Evolutionary conservation across 2,797 vertebrate genomes (phyloP), one percentile per base, ranked within the genome.

Genomic region (Tiaroga cobitis): DNA sequence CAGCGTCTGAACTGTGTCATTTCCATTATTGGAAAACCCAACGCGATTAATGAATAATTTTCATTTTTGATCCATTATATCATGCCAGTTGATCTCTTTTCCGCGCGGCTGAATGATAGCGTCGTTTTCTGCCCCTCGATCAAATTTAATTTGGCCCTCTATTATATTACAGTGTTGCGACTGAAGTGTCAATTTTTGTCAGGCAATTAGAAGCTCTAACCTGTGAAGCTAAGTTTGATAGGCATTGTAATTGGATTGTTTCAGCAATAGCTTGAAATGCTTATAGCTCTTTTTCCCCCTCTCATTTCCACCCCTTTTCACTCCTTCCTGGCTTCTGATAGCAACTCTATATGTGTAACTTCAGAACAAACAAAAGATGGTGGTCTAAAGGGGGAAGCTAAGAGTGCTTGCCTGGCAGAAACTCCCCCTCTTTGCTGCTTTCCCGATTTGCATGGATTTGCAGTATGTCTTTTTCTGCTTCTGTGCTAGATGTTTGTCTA

Each of bases 181-280:
- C 97, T 98, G 96, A 97, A 98, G 97, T 98, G 97, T 99, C 97
- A 98, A 97, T 98, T 99, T 98, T 97, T 98, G 97, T 98, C 97
- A 99, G 97, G 97, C 97, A 99, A 99, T 99, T 99, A 99, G 97
- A 97, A 97, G 96, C 97, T 96, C 95, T 98, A 98, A 99, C 97
- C 98, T 98, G 98, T 99, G 97, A 99, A 98, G 97, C 96, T 96
- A 96, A 96, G 95, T 97, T 97, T 98, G 97, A 99, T 99, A 97
- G 97, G 97, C 97, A 97, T 96, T 97, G 97, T 98, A 99, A 99
- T 99, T 99, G 97, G 97, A 98, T 98, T 99, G 97, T 99, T 98
- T 98, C 97, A 97, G 97, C 97, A 97, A 97, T 95, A 96, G 96
- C 96, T 97, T 94, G 94, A 95, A 96, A 97, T 93, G 90, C 95